Conservation (phyloP, 2,888 invertebrate species). For the Exephanes ischioxanthus region DNA sequence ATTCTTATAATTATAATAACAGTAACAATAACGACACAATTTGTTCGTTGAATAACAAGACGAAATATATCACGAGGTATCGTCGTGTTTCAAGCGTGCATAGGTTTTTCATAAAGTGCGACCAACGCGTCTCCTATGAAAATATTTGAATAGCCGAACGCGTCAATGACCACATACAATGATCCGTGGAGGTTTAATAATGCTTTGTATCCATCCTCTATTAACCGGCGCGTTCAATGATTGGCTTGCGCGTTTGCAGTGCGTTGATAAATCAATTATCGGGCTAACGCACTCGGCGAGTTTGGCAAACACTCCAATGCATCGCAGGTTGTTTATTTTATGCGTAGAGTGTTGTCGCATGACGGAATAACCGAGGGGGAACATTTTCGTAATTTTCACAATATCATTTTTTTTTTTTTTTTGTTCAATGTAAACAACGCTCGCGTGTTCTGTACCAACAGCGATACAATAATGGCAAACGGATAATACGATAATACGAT, state of each 20-base stretch:
- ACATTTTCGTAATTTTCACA: not conserved
- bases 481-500: too few relatives aligned
- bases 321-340: not conserved
- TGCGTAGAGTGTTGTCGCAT: not conserved
- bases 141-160: not conserved
- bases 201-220: constrained; percentile 3
- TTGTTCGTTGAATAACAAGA: not conserved
- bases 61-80: not conserved
- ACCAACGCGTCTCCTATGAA: not conserved
- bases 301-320: not conserved
- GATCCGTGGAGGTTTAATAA: not conserved
- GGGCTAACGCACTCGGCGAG: not conserved
- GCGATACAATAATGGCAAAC: too few relatives aligned
- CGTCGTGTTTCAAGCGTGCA: not conserved
- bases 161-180: not conserved
- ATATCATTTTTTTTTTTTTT: not conserved
- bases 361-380: not conserved
- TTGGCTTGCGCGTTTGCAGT: not conserved
- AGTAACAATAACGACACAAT: not conserved
- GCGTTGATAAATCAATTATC: constrained; percentile 13
- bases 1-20: not conserved
- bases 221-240: not conserved
- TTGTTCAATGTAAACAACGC: not conserved
- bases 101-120: not conserved
- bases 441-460: too few relatives aligned